Conservation (phyloP, 2,888 invertebrate genomes). For the Laspeyria flexula region DNA sequence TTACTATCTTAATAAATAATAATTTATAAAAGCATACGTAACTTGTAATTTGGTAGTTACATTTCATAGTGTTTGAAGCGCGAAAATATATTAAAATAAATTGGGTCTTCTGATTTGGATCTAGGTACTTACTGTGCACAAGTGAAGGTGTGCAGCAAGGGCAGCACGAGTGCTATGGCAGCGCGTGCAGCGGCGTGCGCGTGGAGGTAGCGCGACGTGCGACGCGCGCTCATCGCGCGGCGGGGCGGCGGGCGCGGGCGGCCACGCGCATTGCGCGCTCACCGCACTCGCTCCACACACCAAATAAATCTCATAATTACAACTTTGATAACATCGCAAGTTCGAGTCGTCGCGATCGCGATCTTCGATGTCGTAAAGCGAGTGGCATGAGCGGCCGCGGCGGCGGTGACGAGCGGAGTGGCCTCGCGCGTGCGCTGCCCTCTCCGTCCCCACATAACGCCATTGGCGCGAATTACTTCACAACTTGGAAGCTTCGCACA, state of each 20-base stretch:
- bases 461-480: slow-evolving; percentile 48
- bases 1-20: too few species aligned
- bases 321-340: slow-evolving; percentile 8
- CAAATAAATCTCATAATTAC: slow-evolving; percentile 20
- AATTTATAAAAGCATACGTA: too few species aligned
- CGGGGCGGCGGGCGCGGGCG: slow-evolving; percentile 60
- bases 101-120: neutral
- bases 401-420: slow-evolving; percentile 71
- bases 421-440: slow-evolving; percentile 80
- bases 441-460: slow-evolving; percentile 32
- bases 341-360: slow-evolving; percentile 46
- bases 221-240: slow-evolving; percentile 80
- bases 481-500: slow-evolving; percentile 39
- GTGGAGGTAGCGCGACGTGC: slow-evolving; percentile 58
- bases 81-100: too few species aligned
- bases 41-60: too few species aligned
- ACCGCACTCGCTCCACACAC: slow-evolving; percentile 50
- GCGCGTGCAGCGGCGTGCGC: slow-evolving; percentile 54
- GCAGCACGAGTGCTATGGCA: slow-evolving; percentile 51
- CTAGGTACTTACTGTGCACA: slow-evolving; percentile 71
- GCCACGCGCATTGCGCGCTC: slow-evolving; percentile 71
- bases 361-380: slow-evolving; percentile 47
- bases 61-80: too few species aligned
- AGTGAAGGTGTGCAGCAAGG: slow-evolving; percentile 56
- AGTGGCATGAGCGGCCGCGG: slow-evolving; percentile 69